Evolutionary conservation across 2,797 vertebrate genomes (phyloP).

Genomic region (Sphenopsis melanotis): DNA sequence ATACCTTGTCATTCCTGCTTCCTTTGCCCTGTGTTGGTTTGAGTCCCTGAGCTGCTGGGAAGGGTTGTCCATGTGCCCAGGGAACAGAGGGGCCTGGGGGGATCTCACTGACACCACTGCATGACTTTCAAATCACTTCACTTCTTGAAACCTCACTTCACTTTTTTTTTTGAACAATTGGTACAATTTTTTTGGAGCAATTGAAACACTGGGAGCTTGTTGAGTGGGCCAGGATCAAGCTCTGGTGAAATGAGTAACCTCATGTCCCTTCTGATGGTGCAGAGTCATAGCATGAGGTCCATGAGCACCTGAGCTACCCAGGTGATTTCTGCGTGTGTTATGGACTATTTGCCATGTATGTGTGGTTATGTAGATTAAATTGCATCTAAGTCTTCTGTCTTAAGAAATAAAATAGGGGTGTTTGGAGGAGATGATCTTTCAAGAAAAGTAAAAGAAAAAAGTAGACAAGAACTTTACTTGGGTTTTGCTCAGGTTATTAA

Average conservation of each 20-base stretch:
- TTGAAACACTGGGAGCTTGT: neutral
- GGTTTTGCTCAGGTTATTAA: constrained; percentile 5
- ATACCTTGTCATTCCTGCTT: neutral
- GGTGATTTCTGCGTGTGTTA: neutral
- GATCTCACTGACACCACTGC: neutral
- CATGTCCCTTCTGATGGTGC: fast-evolving
- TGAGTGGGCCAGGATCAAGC: neutral
- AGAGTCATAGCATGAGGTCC: neutral
- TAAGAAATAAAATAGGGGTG: neutral
- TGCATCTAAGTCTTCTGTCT: neutral
- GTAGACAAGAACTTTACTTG: neutral
- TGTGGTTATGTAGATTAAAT: neutral
- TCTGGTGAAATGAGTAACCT: neutral
- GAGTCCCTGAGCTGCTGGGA: neutral
- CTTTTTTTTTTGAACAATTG: neutral
- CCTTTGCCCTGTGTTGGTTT: neutral
- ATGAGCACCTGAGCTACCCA: neutral
- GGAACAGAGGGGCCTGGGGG: neutral
- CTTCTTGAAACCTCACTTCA: neutral
- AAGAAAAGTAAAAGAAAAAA: neutral
- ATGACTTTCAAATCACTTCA: neutral
- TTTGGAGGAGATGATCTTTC: neutral
- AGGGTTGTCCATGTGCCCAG: neutral
- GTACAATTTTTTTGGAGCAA: fast-evolving
- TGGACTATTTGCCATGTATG: neutral